Conservation (phyloP, 2,113 vertebrate genomes). For the Melanerpes formicivorus region DNA sequence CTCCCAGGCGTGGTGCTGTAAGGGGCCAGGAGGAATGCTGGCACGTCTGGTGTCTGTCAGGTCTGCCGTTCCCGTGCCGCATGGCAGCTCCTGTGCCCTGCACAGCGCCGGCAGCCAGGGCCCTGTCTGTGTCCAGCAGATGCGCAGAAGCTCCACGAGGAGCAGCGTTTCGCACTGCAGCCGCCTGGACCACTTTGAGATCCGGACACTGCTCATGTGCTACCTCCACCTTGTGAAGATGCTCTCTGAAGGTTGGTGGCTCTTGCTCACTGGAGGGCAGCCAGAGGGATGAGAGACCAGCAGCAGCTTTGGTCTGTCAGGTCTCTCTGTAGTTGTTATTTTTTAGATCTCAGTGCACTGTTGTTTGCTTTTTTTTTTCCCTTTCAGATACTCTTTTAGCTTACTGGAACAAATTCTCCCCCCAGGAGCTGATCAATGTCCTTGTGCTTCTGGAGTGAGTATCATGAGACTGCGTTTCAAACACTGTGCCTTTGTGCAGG, state of each 20-base stretch:
- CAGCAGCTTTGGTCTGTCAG: neutral
- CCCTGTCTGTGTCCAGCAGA: slow-evolving; percentile 32
- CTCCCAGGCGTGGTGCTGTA: neutral
- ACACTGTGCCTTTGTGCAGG: neutral
- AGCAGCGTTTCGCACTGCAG: slow-evolving; percentile 81
- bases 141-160: slow-evolving; percentile 82
- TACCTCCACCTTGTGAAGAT: slow-evolving; percentile 91
- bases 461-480: neutral
- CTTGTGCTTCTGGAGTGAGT: slow-evolving; percentile 94
- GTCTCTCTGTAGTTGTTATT: neutral
- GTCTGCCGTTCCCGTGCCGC: neutral
- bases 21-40: neutral
- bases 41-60: neutral
- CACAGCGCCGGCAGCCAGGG: neutral
- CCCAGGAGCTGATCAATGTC: slow-evolving; percentile 92
- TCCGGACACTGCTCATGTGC: slow-evolving; percentile 89
- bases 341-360: neutral
- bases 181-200: slow-evolving; percentile 89
- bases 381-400: slow-evolving; percentile 87
- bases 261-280: neutral
- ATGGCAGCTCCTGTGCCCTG: accelerated
- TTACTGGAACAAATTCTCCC: slow-evolving; percentile 94
- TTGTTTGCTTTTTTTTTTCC: neutral
- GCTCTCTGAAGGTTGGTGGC: slow-evolving; percentile 90
- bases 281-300: neutral